Conservation (phyloP, 2,888 invertebrate genomes). For the Microctonus aethiopoides region DNA sequence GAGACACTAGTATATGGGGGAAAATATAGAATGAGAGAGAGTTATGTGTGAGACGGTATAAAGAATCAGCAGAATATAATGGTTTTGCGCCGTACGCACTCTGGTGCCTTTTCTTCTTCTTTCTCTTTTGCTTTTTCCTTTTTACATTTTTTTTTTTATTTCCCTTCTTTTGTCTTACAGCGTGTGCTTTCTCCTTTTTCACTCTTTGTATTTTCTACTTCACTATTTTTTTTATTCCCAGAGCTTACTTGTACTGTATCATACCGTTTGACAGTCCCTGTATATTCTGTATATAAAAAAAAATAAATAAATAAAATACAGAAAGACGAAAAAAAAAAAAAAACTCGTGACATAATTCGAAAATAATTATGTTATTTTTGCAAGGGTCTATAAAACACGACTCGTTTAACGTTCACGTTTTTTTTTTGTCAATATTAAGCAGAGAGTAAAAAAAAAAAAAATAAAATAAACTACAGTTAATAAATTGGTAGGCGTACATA, state of each 20-base stretch:
- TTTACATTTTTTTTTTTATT: conserved; percentile 3
- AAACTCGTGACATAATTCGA: not conserved
- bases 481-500: too few species aligned
- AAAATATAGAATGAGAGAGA: conserved; percentile 3
- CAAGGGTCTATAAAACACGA: not conserved
- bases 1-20: not conserved
- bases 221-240: not conserved
- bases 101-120: not conserved
- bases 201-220: not conserved
- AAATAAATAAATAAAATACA: not conserved
- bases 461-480: not conserved
- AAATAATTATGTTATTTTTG: not conserved
- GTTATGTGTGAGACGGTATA: conserved; percentile 17
- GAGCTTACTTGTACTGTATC: not conserved
- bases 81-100: conserved; percentile 13
- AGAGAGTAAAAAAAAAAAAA: not conserved
- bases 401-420: not conserved
- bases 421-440: not conserved
- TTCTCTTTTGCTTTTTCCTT: not conserved
- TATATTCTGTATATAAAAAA: not conserved
- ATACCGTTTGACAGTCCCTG: not conserved
- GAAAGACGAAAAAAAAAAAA: not conserved
- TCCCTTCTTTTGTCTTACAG: not conserved
- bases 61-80: conserved; percentile 24
- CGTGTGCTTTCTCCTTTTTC: not conserved